Percentiles rank a stretch among this genome's conserved stretches.
These are phyloP conservation scores for Camarhynchus parvulus DNA, from an alignment of 2,113 vertebrate genomes.

Conservation along the genomic window DNA sequence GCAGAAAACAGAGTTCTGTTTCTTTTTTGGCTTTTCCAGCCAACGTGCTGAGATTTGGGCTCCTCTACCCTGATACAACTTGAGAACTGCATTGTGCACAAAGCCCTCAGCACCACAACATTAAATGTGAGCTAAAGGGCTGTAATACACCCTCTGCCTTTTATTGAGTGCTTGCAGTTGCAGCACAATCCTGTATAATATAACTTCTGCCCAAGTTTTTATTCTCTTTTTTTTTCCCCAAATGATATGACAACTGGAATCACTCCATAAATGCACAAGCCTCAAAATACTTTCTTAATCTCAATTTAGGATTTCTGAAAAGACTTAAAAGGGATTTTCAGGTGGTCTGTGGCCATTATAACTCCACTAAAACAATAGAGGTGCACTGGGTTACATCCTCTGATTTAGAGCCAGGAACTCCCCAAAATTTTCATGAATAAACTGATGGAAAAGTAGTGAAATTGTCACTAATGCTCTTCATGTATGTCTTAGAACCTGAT, in stretches of 20 bases:
- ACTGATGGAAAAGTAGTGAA: background rate
- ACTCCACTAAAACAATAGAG: background rate
- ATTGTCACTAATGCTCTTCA: background rate
- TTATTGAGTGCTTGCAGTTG: background rate
- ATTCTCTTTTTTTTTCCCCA: accelerated
- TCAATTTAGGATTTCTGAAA: background rate
- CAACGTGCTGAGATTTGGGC: background rate
- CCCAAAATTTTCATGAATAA: background rate
- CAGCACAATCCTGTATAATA: background rate
- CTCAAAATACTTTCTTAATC: background rate
- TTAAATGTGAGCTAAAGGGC: background rate
- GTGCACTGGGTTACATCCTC: background rate
- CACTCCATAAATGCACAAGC: background rate
- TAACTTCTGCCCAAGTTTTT: background rate
- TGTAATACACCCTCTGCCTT: background rate
- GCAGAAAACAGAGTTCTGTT: background rate
- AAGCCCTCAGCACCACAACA: background rate
- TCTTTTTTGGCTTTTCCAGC: background rate
- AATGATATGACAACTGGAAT: background rate
- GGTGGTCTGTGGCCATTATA: background rate
- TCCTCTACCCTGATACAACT: background rate
- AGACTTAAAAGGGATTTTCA: background rate
- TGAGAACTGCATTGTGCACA: background rate
- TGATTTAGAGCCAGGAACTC: background rate
- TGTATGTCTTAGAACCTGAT: background rate